These are phyloP conservation scores for Laupala kohalensis DNA, from an alignment of 1,140 invertebrate genomes.

Conservation along the genomic window DNA sequence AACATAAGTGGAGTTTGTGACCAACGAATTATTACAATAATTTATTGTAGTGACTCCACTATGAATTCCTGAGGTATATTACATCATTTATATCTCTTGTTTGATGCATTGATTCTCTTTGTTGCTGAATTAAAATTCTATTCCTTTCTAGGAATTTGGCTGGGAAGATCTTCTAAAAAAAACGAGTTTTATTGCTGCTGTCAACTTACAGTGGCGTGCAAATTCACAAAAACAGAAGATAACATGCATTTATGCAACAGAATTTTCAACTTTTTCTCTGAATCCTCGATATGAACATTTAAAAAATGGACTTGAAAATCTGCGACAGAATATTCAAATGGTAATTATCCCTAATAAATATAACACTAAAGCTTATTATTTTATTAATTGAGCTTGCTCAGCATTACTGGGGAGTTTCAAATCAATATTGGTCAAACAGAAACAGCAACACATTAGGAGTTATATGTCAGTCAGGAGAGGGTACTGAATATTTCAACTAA, in stretches of 20 bases:
- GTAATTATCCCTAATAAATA: not conserved
- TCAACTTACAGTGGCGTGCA: slow-evolving; percentile 44
- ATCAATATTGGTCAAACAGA: too few species aligned
- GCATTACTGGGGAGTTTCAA: not conserved
- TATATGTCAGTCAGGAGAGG: too few species aligned
- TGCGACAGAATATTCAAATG: not conserved
- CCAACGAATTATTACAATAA: too few species aligned
- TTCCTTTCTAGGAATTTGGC: slow-evolving; percentile 42
- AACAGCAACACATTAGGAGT: too few species aligned
- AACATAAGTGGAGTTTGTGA: too few species aligned
- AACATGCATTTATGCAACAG: slow-evolving; percentile 30
- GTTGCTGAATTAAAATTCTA: slow-evolving; percentile 19
- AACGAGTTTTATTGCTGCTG: slow-evolving; percentile 40
- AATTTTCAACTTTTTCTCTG: slow-evolving; percentile 29
- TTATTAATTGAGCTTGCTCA: not conserved
- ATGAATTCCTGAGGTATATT: too few species aligned
- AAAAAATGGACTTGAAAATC: slow-evolving; percentile 17
- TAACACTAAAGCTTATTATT: not conserved
- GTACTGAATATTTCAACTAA: too few species aligned
- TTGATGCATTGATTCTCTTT: not conserved
- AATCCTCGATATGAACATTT: slow-evolving; percentile 29
- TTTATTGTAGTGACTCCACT: too few species aligned
- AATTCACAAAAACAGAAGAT: slow-evolving; percentile 19
- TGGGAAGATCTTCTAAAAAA: slow-evolving; percentile 40
- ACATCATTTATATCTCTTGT: not conserved